These are phyloP conservation scores for Papilio dardanus DNA, from an alignment of 1,140 invertebrate genomes.

Conservation along the genomic window DNA sequence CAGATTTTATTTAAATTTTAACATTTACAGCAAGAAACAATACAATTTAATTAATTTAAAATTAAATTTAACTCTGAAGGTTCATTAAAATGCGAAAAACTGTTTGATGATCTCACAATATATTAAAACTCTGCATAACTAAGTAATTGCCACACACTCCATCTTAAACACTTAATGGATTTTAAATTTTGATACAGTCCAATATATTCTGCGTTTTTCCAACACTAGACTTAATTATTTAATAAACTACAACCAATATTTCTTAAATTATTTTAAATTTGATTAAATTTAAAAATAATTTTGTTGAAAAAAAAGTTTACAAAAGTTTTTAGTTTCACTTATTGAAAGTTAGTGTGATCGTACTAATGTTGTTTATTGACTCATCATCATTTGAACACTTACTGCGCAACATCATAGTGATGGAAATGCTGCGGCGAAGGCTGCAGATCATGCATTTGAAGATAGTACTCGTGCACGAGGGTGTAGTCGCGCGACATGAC, in stretches of 20 bases:
- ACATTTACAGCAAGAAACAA: background rate
- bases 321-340: background rate
- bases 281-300: too few species aligned
- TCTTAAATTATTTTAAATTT: too few species aligned
- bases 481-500: conserved; percentile 60
- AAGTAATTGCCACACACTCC: background rate
- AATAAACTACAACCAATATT: too few species aligned
- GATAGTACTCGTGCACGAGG: conserved; percentile 60
- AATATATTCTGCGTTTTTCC: too few species aligned
- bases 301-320: background rate
- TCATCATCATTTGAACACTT: conserved; percentile 49
- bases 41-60: background rate
- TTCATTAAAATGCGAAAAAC: conserved; percentile 5
- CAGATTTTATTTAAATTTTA: background rate
- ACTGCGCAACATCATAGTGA: conserved; percentile 58
- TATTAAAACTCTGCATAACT: background rate
- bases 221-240: too few species aligned
- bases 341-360: too few species aligned
- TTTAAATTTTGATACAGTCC: background rate
- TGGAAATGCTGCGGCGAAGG: conserved; percentile 51
- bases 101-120: background rate
- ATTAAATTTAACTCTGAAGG: background rate
- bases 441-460: conserved; percentile 60
- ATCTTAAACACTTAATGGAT: background rate
- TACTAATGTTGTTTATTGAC: too few species aligned